phyloP scores from a whole-genome alignment of 1,140 invertebrate species.

The Bombus waltoni region DNA sequence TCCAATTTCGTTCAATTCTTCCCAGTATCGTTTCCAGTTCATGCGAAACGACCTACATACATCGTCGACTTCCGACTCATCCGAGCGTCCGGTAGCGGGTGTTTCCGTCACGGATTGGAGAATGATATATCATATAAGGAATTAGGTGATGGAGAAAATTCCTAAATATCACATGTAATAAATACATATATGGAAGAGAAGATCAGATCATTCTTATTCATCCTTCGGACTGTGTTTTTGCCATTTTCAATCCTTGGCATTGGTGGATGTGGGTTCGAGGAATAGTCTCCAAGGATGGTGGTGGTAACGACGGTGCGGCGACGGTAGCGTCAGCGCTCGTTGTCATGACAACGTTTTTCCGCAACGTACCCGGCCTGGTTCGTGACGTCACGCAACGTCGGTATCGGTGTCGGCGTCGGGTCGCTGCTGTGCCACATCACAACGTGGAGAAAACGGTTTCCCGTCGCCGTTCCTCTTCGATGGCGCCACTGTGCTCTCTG shows the following conservation, averaged over 20 bases:
- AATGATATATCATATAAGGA: neutral
- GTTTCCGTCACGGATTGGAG: neutral
- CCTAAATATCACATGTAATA: too few species aligned
- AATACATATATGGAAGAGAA: neutral
- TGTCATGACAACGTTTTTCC: constrained; percentile 78
- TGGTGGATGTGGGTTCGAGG: constrained; percentile 29
- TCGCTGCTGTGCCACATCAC: constrained; percentile 41
- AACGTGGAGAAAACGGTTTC: constrained; percentile 53
- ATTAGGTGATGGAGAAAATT: neutral
- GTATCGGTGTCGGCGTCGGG: constrained; percentile 58
- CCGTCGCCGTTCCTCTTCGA: constrained; percentile 37
- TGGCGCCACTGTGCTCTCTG: constrained; percentile 53
- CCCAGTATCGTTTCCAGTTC: constrained; percentile 4
- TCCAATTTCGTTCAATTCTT: neutral
- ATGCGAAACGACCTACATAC: constrained; percentile 22
- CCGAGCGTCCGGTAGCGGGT: neutral
- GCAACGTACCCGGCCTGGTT: constrained; percentile 77
- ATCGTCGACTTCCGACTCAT: neutral
- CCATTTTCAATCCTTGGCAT: constrained; percentile 55
- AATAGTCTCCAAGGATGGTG: constrained; percentile 19
- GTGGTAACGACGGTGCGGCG: constrained; percentile 53
- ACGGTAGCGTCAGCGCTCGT: constrained; percentile 72
- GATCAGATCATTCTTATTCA: neutral
- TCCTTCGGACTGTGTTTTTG: neutral
- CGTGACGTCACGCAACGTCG: constrained; percentile 73